Evolutionary conservation across 2,797 vertebrate genomes (phyloP).

Genomic region (Fistularia commersonii): DNA sequence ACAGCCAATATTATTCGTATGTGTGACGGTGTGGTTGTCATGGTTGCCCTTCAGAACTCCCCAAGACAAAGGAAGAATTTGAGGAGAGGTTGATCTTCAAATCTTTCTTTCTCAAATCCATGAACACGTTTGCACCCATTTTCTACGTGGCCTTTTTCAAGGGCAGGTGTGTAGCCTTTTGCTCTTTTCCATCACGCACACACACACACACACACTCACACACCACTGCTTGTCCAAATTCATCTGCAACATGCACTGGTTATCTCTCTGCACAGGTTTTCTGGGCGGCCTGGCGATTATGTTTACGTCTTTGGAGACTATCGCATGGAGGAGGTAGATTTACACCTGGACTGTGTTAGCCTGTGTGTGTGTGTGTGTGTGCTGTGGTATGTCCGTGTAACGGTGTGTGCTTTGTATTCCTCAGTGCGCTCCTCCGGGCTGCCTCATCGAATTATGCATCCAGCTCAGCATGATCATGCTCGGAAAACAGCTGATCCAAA

Average conservation of each 20-base stretch:
- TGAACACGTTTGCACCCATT: slow-evolving; percentile 96
- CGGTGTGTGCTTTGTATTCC: slow-evolving; percentile 10
- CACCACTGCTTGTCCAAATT: neutral
- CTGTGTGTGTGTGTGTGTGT: neutral
- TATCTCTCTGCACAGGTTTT: slow-evolving; percentile 78
- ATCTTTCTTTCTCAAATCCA: slow-evolving; percentile 95
- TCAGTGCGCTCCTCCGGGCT: slow-evolving; percentile 95
- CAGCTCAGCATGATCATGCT: slow-evolving; percentile 99
- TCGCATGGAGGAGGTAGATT: slow-evolving; percentile 90
- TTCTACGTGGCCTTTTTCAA: slow-evolving; percentile 99
- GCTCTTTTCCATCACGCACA: neutral
- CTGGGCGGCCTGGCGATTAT: slow-evolving; percentile 90
- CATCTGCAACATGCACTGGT: neutral
- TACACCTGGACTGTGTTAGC: neutral
- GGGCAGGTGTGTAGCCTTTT: slow-evolving; percentile 82
- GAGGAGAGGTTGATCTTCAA: slow-evolving; percentile 94
- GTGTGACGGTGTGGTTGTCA: neutral
- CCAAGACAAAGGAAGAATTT: slow-evolving; percentile 92
- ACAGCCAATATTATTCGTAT: neutral
- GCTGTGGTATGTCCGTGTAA: neutral
- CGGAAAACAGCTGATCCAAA: slow-evolving; percentile 97
- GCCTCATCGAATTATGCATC: slow-evolving; percentile 96
- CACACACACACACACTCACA: neutral
- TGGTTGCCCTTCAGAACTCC: slow-evolving; percentile 79
- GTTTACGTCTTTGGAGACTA: slow-evolving; percentile 90